Evolutionary conservation across 2,888 invertebrate species (phyloP), one percentile per base, ranked within the genome.

Genomic region (Lasioglossum lativentre): DNA sequence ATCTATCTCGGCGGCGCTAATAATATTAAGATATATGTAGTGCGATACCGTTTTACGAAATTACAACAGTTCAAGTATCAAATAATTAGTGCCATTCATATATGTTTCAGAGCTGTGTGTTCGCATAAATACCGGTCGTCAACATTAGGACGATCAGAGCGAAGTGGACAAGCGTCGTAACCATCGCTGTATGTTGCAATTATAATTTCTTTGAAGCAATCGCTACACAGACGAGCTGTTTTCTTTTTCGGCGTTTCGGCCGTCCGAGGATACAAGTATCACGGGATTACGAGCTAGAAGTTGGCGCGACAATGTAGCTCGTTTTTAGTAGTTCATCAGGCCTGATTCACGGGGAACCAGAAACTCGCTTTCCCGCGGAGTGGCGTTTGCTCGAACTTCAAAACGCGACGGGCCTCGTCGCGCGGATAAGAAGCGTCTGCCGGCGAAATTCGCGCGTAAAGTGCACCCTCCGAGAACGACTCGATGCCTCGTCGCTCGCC

Each of bases 271-370:
- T 74, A 34, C 79, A 59, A 86, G 70, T 59, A 68, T 68, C 59
- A 34, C 71, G 63, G 75, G 47, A 80, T 86, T 80, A 77, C 80
- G 42, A 12, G 38, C 42, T 70, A 16, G 78, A 80, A 80, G 47
- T 72, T 66, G 16, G 14, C 47, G 42, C 77, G 59, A 86, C 86
- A 86, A 86, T 86, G 56, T 80, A 68, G 86, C 86, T 86, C 86
- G 80, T 86, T 86, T 86, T 86, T 86, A 86, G 82, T 80, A 75
- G 86, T 86, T 86, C 86, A 80, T 86, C 75, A 86, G 80, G 77
- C 52, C 56, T 78, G 86, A 86, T 86, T 86, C 86, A 86, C 27
- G 40, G 30, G 23, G 79, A 78, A 80, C 72, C 82, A 82, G 86
- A 77, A 82, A 52, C 40, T 74, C 70, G 59, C 77, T 75, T 80